phyloP scores from a whole-genome alignment of 2,888 invertebrate genomes.

The Tachina fera region DNA sequence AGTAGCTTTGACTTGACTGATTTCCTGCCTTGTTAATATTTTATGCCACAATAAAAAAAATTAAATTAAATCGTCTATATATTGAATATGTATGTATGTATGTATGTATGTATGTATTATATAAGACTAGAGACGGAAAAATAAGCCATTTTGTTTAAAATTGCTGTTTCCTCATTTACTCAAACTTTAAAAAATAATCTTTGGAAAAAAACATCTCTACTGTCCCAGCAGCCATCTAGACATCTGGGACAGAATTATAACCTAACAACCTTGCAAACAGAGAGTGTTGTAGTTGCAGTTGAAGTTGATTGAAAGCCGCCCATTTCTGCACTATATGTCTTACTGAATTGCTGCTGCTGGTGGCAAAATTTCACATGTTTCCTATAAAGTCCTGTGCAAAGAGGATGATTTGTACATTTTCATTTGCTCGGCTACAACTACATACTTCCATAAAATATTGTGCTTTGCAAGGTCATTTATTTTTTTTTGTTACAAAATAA shows the following conservation, averaged over 20 bases:
- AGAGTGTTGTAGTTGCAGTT: background rate
- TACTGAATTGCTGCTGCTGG: background rate
- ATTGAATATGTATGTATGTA: background rate
- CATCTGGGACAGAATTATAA: conserved; percentile 27
- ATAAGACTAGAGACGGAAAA: conserved; percentile 1
- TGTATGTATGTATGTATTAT: background rate
- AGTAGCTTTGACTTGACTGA: conserved; percentile 42
- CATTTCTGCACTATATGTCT: conserved; percentile 4
- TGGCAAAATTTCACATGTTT: conserved; percentile 14
- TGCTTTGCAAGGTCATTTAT: conserved; percentile 58
- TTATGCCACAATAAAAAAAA: conserved; percentile 3
- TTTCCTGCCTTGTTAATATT: conserved; percentile 46
- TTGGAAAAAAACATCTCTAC: background rate
- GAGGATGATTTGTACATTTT: conserved; percentile 25
- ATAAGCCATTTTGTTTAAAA: conserved; percentile 47
- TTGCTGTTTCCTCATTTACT: conserved; percentile 36
- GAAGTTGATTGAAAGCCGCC: background rate
- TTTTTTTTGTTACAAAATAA: conserved; percentile 27
- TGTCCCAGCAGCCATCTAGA: background rate
- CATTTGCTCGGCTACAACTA: conserved; percentile 37
- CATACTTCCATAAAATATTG: conserved; percentile 20
- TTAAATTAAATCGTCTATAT: conserved; percentile 44
- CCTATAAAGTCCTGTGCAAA: conserved; percentile 17
- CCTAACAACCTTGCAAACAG: background rate
- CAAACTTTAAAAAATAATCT: background rate